Conservation (phyloP, 2,113 vertebrate species). For the Camarhynchus parvulus region DNA sequence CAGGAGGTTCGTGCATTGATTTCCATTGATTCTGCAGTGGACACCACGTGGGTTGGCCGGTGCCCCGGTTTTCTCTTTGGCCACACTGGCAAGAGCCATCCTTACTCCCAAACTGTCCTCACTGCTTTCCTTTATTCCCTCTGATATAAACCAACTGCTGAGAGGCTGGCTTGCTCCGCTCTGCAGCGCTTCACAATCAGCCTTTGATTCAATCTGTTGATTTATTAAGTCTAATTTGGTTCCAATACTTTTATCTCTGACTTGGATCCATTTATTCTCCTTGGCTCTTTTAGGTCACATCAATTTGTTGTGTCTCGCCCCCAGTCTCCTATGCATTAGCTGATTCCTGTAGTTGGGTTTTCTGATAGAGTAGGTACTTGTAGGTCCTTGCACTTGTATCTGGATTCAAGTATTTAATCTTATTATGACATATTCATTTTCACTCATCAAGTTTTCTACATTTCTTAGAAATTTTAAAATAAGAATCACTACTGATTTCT, state of each 20-base stretch:
- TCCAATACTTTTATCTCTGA: not conserved
- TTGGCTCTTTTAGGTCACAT: not conserved
- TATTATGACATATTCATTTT: not conserved
- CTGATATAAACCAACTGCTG: not conserved
- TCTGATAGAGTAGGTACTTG: not conserved
- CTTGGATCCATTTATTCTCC: not conserved
- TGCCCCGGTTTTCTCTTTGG: not conserved
- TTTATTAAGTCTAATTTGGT: not conserved
- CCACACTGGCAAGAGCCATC: accelerated
- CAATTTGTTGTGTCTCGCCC: accelerated
- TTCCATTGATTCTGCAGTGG: not conserved
- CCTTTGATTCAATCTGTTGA: not conserved
- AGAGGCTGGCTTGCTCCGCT: not conserved
- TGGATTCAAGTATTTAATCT: not conserved
- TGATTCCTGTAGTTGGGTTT: not conserved
- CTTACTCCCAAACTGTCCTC: not conserved
- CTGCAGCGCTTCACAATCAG: not conserved
- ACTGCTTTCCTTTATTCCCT: not conserved
- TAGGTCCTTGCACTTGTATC: not conserved
- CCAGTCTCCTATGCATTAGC: not conserved
- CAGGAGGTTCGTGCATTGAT: not conserved
- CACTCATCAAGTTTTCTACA: not conserved
- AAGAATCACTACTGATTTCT: not conserved
- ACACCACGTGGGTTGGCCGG: not conserved
- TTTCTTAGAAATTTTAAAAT: not conserved